Evolutionary conservation across 2,888 invertebrate species (phyloP), one percentile per base, ranked within the genome.

Genomic region (Gandaritis pyraliata): DNA sequence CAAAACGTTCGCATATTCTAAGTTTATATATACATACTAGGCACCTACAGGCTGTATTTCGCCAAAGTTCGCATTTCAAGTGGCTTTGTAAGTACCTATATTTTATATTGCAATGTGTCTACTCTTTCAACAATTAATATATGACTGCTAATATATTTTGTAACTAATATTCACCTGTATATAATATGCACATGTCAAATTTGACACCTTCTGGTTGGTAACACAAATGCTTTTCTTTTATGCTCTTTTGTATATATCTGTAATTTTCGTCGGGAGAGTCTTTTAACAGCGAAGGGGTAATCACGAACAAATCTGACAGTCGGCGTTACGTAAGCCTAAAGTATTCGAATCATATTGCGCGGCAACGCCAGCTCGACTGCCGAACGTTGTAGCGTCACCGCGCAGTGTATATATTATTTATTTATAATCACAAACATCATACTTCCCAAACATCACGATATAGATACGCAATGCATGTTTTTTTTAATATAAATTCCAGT

Each of bases 101-200:
- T 23, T 18, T 43, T 46, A 23, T n/a, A 23, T n/a, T 47, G 23
- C 46, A 36, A 13, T 23, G 33, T 50, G 13, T 58, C 41, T 30
- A 41, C 63, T 58, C 63, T 58, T 55, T 51, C 51, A 59, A 55
- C 58, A 51, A 54, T 58, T 63, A 51, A 1, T 59, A 63, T 59
- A 23, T 54, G 18, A 18, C 29, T 55, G 67, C 62, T 67, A 67
- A 67, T 62, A 50, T 60, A 13, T 51, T 59, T 46, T 30, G 60
- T 58, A 60, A 5, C 33, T 63, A 39, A 23, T 39, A 54, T 48
- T n/a, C 39, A 39, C 56, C 48, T 57, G 43, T 52, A 15, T 55
- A 61, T 46, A 46, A 18, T 53, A 49, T 45, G 41, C 45, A 58
- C 41, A 47, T 15, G 58, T 29, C 29, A 63, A 43, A 48, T 48